Conservation (phyloP, 1,140 invertebrate genomes). For the Nomia melanderi region DNA sequence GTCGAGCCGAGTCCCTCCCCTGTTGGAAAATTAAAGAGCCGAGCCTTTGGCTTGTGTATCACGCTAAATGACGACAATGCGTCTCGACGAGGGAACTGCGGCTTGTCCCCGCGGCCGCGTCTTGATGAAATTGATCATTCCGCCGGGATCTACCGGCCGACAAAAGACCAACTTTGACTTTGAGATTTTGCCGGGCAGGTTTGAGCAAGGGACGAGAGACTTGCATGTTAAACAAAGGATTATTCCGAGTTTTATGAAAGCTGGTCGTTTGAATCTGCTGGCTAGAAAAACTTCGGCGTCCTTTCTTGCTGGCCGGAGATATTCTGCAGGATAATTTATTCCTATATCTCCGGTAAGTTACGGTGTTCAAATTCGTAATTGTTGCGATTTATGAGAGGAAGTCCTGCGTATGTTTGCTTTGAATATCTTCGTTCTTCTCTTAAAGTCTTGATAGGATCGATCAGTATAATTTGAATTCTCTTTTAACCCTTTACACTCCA, state of each 20-base stretch:
- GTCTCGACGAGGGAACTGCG: background rate
- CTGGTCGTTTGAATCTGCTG: background rate
- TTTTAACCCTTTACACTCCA: too few species aligned
- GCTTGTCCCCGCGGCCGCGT: background rate
- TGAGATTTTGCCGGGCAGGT: background rate
- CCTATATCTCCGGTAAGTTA: background rate
- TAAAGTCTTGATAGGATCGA: too few species aligned
- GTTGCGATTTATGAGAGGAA: too few species aligned
- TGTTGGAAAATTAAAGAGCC: background rate
- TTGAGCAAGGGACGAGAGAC: background rate
- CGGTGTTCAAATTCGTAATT: too few species aligned
- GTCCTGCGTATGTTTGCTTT: too few species aligned
- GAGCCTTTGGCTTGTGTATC: background rate
- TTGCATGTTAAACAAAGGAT: slow-evolving; percentile 2
- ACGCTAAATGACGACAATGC: background rate
- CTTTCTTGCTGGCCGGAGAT: background rate
- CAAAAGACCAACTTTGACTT: background rate
- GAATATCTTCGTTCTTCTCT: too few species aligned
- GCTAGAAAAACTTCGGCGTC: background rate
- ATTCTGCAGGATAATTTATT: background rate
- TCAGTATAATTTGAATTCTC: too few species aligned
- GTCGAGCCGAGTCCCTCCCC: background rate
- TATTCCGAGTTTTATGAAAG: background rate
- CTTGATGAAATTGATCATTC: background rate
- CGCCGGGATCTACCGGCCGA: background rate